Evolutionary conservation across 2,888 invertebrate species (phyloP).

Genomic region (Selenia dentaria): DNA sequence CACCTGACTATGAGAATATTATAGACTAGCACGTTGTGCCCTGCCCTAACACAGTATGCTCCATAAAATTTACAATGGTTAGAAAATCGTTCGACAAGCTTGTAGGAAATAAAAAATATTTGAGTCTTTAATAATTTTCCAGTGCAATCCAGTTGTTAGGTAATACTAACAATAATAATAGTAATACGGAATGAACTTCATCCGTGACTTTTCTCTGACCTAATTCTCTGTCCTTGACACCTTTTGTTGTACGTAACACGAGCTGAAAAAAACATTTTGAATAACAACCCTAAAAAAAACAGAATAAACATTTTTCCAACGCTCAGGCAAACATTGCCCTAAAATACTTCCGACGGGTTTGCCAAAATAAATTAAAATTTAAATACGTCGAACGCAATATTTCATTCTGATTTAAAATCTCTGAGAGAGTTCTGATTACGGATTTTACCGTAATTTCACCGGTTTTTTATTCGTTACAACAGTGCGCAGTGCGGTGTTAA

Average conservation of each 20-base stretch:
- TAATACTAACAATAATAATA: no score
- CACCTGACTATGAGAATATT: no score
- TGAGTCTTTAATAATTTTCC: no score
- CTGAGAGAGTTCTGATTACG: constrained; percentile 32
- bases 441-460: constrained; percentile 13
- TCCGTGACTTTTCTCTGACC: no score
- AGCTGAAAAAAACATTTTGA: neutral
- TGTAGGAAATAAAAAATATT: no score
- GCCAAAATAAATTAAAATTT: constrained; percentile 26
- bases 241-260: neutral
- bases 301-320: constrained; percentile 10
- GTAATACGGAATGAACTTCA: no score
- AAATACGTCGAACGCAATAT: constrained; percentile 25
- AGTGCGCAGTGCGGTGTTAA: constrained; percentile 29
- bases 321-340: constrained; percentile 5
- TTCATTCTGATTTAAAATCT: constrained; percentile 31
- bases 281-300: constrained; percentile 13
- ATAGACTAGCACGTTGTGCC: no score
- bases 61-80: no score
- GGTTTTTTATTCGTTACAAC: constrained; percentile 30
- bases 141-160: no score
- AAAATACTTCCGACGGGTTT: constrained; percentile 19
- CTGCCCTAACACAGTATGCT: no score
- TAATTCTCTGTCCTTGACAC: neutral
- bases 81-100: no score